A percentile compares a stretch with the other conserved stretches of the same genome.
These are phyloP conservation scores for Poecilia picta DNA, from an alignment of 2,797 vertebrate species.

Conservation along the genomic window DNA sequence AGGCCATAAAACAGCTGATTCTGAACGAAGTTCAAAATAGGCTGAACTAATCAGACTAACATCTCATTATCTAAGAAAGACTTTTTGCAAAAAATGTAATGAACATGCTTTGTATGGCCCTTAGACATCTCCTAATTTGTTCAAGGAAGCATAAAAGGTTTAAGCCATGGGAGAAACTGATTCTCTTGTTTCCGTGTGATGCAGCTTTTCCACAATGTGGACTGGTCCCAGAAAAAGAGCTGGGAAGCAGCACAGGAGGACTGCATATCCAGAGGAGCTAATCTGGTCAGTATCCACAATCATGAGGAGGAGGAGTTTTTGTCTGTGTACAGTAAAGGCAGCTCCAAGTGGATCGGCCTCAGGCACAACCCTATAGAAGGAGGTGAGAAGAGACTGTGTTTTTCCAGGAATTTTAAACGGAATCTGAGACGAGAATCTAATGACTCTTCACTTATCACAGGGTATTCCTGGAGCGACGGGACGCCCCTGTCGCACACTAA, in stretches of 20 bases:
- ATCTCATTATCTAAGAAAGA: too few species aligned
- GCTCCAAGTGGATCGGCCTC: constrained; percentile 83
- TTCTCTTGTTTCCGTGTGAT: constrained; percentile 7
- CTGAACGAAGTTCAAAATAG: too few species aligned
- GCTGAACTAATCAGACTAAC: too few species aligned
- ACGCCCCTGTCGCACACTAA: constrained; percentile 79
- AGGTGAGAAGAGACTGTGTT: constrained; percentile 58
- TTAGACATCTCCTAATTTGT: too few species aligned
- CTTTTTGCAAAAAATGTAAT: too few species aligned
- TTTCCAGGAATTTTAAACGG: neutral
- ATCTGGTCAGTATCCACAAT: constrained; percentile 81
- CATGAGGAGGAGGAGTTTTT: constrained; percentile 80
- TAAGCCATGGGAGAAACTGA: neutral
- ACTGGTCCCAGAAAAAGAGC: constrained; percentile 78
- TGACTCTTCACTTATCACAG: constrained; percentile 38
- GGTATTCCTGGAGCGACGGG: constrained; percentile 81
- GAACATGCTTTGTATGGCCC: too few species aligned
- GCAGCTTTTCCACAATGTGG: constrained; percentile 80
- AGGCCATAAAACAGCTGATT: too few species aligned
- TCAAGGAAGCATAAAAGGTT: too few species aligned
- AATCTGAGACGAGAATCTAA: neutral
- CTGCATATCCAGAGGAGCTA: constrained; percentile 73
- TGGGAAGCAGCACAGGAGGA: constrained; percentile 77
- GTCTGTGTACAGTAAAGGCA: constrained; percentile 70
- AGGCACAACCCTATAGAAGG: constrained; percentile 73